Evolutionary conservation across 2,888 invertebrate genomes (phyloP), one percentile per base, ranked within the genome.

Genomic region (Drymonia ruficornis): DNA sequence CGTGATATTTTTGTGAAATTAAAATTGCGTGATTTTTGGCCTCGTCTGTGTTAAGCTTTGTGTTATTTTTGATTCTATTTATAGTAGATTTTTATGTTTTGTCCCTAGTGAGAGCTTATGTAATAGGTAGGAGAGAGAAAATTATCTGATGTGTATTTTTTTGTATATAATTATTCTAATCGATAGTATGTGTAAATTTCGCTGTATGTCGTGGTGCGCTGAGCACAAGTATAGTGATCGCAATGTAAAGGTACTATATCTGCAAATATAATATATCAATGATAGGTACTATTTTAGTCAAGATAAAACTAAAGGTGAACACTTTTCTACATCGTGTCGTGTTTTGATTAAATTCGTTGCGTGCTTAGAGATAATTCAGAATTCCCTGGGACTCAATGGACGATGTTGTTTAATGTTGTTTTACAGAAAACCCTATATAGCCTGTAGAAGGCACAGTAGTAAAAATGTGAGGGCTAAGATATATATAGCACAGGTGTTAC

Each of bases 1-100:
- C 38, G 29, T 23, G 40, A 50, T 53, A 40, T 56, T 59, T 55
- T 55, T 48, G 53, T 59, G 50, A 56, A 46, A 61, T 63, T 57
- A 61, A 63, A 64, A 59, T 49, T 61, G 23, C 49, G 56, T 59
- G 55, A 50, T 58, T 63, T 50, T 23, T 18, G 28, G 47, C 13
- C 48, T 61, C 43, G 9, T 13, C 9, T 13, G 19, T 43, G 7
- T 19, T 16, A 19, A 42, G 16, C 12, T 43, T 19, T 9, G 19
- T 13, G 23, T 13, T 9, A 4, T 38, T 38, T 42, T 42, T 18
- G 23, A 43, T 43, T 43, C 19, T 43, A 9, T 16, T 40, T 36
- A 16, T 16, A 9, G 16, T 9, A 16, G 12, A 16, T 19, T 43
- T 43, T 19, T 43, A 42, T 43, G 12, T 43, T 36, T 36, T 8